A percentile compares a stretch with the other conserved stretches of the same genome.
Conservation (phyloP, 2,113 vertebrate species). For the Anoplopoma fimbria region DNA sequence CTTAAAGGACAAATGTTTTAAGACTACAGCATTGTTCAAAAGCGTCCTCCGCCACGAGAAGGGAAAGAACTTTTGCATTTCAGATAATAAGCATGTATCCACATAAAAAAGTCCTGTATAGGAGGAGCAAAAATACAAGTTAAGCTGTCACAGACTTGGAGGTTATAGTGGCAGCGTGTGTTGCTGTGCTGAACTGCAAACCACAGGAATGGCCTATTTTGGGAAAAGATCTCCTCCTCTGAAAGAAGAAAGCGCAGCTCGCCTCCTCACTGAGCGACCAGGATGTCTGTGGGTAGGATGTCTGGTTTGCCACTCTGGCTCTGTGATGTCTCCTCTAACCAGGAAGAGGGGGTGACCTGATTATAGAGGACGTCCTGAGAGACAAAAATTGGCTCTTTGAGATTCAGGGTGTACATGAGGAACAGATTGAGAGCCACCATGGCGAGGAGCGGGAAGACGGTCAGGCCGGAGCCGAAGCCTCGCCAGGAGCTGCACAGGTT, state of each 20-base stretch:
- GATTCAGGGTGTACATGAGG: constrained; percentile 76
- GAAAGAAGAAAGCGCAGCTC: constrained; percentile 67
- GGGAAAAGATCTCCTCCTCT: constrained; percentile 75
- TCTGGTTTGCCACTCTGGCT: constrained; percentile 46
- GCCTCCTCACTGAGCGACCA: constrained; percentile 57
- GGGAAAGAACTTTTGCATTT: constrained; percentile 65
- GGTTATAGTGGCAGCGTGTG: constrained; percentile 74
- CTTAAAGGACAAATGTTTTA: constrained; percentile 72
- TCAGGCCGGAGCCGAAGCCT: constrained; percentile 84
- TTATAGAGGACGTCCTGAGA: constrained; percentile 69
- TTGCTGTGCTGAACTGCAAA: constrained; percentile 74
- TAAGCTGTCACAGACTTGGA: constrained; percentile 72
- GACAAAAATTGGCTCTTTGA: constrained; percentile 70
- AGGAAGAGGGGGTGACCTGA: constrained; percentile 76
- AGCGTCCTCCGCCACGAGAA: constrained; percentile 51
- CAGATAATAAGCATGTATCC: constrained; percentile 79
- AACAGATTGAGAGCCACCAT: constrained; percentile 82
- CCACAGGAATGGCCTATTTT: constrained; percentile 84
- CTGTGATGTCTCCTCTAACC: constrained; percentile 68
- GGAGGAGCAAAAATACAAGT: constrained; percentile 76
- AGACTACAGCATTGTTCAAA: constrained; percentile 75
- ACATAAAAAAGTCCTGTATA: constrained; percentile 64
- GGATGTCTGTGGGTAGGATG: constrained; percentile 57
- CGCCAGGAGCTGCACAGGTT: constrained; percentile 79
- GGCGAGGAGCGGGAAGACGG: constrained; percentile 81